These are phyloP conservation scores for Leptinotarsa tumamoca DNA, from an alignment of 2,888 invertebrate genomes.

Conservation along the genomic window DNA sequence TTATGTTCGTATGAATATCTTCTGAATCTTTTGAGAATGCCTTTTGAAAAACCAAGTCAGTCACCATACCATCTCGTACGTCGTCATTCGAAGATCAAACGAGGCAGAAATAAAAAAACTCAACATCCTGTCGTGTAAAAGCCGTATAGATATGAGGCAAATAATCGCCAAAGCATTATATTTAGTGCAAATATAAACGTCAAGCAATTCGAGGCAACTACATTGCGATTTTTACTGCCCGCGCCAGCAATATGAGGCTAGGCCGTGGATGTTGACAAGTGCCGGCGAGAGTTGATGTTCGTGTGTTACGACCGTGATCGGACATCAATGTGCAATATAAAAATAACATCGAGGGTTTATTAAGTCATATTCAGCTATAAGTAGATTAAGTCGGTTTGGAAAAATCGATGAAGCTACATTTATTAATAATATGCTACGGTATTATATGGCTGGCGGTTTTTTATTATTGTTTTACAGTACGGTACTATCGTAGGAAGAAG, in stretches of 20 bases:
- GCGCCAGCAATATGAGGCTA: constrained; percentile 49
- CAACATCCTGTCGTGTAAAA: constrained; percentile 49
- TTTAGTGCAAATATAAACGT: constrained; percentile 55
- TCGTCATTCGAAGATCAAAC: constrained; percentile 12
- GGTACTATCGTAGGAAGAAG: constrained; percentile 45
- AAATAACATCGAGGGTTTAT: constrained; percentile 59
- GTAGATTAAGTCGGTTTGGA: constrained; percentile 46
- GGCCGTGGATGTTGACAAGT: constrained; percentile 55
- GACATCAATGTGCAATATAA: constrained; percentile 57
- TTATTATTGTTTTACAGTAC: constrained; percentile 42
- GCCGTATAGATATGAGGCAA: constrained; percentile 52
- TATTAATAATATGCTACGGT: constrained; percentile 49
- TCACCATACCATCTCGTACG: constrained; percentile 10
- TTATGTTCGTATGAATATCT: not conserved
- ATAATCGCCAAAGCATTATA: constrained; percentile 49
- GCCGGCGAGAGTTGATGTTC: constrained; percentile 51
- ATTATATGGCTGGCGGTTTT: constrained; percentile 53
- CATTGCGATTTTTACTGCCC: constrained; percentile 50
- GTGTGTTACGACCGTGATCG: constrained; percentile 52
- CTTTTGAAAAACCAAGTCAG: not conserved
- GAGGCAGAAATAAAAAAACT: constrained; percentile 11
- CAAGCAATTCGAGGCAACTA: constrained; percentile 40
- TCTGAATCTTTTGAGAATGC: not conserved
- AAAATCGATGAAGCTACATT: constrained; percentile 34
- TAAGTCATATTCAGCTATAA: constrained; percentile 58